Base-by-base conservation (phyloP, 2,888 invertebrate genomes). In the Uropetala carovei region DNA sequence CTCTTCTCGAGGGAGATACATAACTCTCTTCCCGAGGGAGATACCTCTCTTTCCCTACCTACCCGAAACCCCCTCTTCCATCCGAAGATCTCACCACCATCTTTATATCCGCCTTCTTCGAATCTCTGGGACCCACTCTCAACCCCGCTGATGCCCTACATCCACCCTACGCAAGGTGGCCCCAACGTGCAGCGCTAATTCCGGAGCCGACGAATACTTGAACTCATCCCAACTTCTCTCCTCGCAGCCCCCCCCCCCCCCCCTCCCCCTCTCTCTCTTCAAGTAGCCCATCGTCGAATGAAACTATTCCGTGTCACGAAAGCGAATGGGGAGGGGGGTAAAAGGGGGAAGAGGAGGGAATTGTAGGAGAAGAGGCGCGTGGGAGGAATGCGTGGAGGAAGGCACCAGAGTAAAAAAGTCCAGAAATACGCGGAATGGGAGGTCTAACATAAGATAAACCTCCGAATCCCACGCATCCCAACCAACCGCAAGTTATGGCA, bases 191-290 rank as follows among this genome's bases (percentile, higher is more conserved):
- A 56, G 56, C 83, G 43, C 83, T 83, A 83, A 83, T 83, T 83
- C 83, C 43, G 83, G 83, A 83, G 56, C 56, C 83, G 43, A 56
- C 56, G 83, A 83, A 83, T 83, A 83, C 56, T 83, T 83, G 83
- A 83, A 83, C 83, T 18, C 60, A 11, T 22, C 58, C 58, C 60
- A 58, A 27, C 16, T 58, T 59, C 27, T 18, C 10, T 30, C 27
- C 27, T 22, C n/a, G 0, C 18, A 27, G 0, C 81, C 27, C 81
- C 11, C 64, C 11, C 5, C 11, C 10, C 64, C 64, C 22, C 22
- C 30, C n/a, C n/a, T n/a, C n/a, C n/a, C n/a, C n/a, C n/a, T 27
- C 22, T 3, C 14, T 22, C 58, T 27, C 58, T 59, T 22, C 22
- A 13, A 22, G n/a, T 22, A 58, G 14, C 85, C 58, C 85, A 14